These are phyloP conservation scores for Lagopus leucura DNA, from an alignment of 2,113 vertebrate genomes.

Conservation along the genomic window DNA sequence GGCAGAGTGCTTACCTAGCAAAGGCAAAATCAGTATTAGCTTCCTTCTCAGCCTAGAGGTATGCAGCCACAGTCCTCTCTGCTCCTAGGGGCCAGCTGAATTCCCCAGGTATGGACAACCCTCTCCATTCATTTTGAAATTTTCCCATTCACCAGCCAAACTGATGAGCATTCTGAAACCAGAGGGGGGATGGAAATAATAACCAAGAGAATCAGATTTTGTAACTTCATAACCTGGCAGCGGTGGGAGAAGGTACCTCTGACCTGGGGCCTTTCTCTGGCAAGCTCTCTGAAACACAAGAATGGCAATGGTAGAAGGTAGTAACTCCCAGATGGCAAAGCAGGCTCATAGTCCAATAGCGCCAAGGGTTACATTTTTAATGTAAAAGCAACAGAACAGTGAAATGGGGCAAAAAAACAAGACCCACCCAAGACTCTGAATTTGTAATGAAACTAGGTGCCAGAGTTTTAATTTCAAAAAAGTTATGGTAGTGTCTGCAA, in stretches of 20 bases:
- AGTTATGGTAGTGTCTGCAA: not conserved
- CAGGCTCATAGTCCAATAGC: not conserved
- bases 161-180: not conserved
- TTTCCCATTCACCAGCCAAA: not conserved
- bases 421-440: not conserved
- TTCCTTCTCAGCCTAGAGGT: not conserved
- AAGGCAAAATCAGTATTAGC: not conserved
- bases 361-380: not conserved
- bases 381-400: not conserved
- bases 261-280: not conserved
- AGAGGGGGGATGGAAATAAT: rapidly evolving
- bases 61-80: not conserved
- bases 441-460: slow-evolving; percentile 3
- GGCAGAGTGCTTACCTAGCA: not conserved
- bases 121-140: not conserved
- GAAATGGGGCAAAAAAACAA: not conserved
- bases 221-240: not conserved
- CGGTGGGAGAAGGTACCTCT: not conserved
- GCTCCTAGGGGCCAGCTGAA: rapidly evolving
- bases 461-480: not conserved
- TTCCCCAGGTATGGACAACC: not conserved
- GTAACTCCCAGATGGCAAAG: not conserved
- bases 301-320: not conserved
- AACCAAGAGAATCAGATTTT: not conserved
- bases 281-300: not conserved